These are phyloP conservation scores for Butorides virescens DNA, from an alignment of 2,113 vertebrate species.

Conservation along the genomic window DNA sequence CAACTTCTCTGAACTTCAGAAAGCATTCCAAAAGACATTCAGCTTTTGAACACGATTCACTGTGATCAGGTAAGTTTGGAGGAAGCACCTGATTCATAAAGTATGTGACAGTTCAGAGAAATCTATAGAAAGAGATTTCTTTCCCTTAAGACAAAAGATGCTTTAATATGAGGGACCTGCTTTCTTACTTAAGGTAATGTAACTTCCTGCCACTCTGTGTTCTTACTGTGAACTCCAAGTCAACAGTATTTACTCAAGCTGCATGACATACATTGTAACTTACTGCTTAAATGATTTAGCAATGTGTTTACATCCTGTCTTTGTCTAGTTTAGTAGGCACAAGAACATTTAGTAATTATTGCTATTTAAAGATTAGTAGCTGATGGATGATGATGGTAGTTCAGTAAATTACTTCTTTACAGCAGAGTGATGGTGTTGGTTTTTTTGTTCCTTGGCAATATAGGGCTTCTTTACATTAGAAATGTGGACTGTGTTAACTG, in stretches of 20 bases:
- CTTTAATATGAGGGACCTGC: neutral
- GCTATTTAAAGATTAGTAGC: slow-evolving; percentile 12
- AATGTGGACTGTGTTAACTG: neutral
- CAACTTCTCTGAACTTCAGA: neutral
- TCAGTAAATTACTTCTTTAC: neutral
- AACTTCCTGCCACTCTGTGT: neutral
- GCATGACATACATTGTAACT: neutral
- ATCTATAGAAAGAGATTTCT: neutral
- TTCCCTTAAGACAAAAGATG: neutral
- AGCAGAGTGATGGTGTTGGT: neutral
- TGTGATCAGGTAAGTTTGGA: neutral
- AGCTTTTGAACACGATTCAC: neutral
- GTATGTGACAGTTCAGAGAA: neutral
- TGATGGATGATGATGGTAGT: slow-evolving; percentile 23
- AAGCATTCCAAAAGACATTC: neutral
- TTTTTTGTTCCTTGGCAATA: neutral
- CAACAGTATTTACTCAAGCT: neutral
- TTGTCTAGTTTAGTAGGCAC: neutral
- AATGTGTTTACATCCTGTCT: neutral
- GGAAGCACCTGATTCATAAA: neutral
- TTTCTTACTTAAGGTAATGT: neutral
- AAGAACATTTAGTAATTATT: slow-evolving; percentile 16
- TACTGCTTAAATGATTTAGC: neutral
- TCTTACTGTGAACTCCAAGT: neutral
- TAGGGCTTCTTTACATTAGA: neutral